phyloP scores from a whole-genome alignment of 2,888 invertebrate genomes.

The Rhodophaea formosa region DNA sequence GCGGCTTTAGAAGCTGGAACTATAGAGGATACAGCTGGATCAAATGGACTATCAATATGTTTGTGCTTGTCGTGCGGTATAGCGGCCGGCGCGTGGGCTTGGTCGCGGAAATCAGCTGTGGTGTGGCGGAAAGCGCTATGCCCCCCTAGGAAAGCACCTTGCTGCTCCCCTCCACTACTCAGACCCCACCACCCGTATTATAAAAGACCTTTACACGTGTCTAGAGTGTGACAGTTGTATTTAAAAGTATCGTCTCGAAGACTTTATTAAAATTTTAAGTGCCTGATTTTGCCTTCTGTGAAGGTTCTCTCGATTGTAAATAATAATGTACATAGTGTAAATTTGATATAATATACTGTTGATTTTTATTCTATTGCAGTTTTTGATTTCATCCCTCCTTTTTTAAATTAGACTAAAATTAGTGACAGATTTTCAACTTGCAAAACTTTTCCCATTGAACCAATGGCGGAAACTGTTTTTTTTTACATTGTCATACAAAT shows the following conservation, averaged over 20 bases:
- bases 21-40: constrained; percentile 43
- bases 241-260: constrained; percentile 29
- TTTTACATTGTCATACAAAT: no score
- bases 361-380: constrained; percentile 54
- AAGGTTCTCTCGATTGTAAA: constrained; percentile 69
- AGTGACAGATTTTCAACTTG: no score
- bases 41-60: constrained; percentile 78
- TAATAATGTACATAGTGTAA: constrained; percentile 71
- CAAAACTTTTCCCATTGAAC: no score
- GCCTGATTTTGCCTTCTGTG: constrained; percentile 70
- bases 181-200: constrained; percentile 62
- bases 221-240: constrained; percentile 56
- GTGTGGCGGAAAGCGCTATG: constrained; percentile 82
- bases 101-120: constrained; percentile 79
- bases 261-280: constrained; percentile 35
- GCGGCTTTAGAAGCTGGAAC: constrained; percentile 71
- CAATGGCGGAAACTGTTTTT: no score
- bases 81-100: constrained; percentile 85
- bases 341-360: constrained; percentile 67
- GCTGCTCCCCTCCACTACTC: constrained; percentile 62
- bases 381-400: constrained; percentile 33
- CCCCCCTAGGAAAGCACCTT: constrained; percentile 67
- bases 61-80: constrained; percentile 83
- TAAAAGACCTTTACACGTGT: constrained; percentile 70
- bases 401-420: no score